Base-by-base conservation (phyloP, 2,888 invertebrate species). In the Eumacrocentrus americanus region DNA sequence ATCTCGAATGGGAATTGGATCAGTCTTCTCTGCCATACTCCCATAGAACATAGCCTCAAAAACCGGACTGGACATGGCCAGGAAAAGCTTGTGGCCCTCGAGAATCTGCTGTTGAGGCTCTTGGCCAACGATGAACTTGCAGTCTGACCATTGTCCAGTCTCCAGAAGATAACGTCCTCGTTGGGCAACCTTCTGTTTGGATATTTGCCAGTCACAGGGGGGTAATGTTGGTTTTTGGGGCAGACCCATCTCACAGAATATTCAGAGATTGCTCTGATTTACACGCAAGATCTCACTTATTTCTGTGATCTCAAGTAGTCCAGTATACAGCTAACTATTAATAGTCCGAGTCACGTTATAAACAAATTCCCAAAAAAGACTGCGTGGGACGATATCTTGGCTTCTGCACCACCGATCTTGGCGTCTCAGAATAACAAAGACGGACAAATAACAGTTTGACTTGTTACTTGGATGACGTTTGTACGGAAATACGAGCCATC, bases 41-140 rank as follows among this genome's bases (percentile, higher is more conserved):
- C 93, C 93, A 73, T 85, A 92, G 74, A 94, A 93, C 93, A 94
- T 94, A 0, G 91, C 90, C 74, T 93, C 92, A 74, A 94, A 94
- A 0, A 94, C 93, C 0, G 93, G 93, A 64, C 92, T 92, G 0
- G 92, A 89, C 91, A 92, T 93, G 0, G 93, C 92, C 56, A 94
- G 81, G 62, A 93, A 86, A 29, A 94, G 80, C 78, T 92, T 92
- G 78, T 94, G 93, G 0, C 90, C 91, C 63, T 88, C 85, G 23
- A 93, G 82, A 1, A 88, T 82, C 70, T 90, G 87, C 75, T 91
- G 91, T 73, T 90, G 88, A 0, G 91, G 89, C 72, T 91, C 89
- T 6, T 88, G 86, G 0, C 93, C 93, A 42, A 93, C 92, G 63
- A 92, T 82, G 74, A 94, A 94, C 12, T 88, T 87, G 76, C 92